A percentile compares a stretch with the other conserved stretches of the same genome.
These are phyloP conservation scores for Amphiprion ocellaris DNA, from an alignment of 2,113 vertebrate genomes.

Conservation along the genomic window DNA sequence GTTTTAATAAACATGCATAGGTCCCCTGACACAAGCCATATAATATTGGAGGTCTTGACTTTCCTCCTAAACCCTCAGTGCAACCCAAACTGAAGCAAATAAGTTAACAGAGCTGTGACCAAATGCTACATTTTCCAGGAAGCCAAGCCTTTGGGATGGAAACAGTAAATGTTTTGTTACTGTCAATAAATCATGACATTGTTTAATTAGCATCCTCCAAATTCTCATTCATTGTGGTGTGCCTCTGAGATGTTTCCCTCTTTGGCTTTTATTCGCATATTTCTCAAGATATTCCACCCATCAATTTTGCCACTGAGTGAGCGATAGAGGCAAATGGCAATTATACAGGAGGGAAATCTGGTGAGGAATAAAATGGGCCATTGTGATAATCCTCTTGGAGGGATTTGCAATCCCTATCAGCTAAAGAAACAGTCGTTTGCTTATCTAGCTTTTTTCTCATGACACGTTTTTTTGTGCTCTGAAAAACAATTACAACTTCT, in stretches of 20 bases:
- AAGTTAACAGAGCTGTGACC: constrained; percentile 55
- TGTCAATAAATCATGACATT: constrained; percentile 76
- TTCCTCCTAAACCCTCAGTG: constrained; percentile 18
- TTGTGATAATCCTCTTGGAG: constrained; percentile 59
- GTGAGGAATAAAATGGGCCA: constrained; percentile 58
- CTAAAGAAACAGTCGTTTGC: constrained; percentile 46
- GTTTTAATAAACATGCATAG: constrained; percentile 44
- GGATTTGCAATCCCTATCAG: constrained; percentile 53
- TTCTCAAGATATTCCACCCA: constrained; percentile 74
- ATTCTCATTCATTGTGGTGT: constrained; percentile 74
- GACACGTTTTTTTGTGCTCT: constrained; percentile 10
- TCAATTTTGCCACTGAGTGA: constrained; percentile 56
- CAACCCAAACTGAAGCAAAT: constrained; percentile 36
- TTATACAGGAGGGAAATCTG: constrained; percentile 65
- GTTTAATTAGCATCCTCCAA: constrained; percentile 74
- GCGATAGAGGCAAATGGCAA: constrained; percentile 58
- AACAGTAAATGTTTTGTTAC: constrained; percentile 71
- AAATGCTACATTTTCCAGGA: constrained; percentile 71
- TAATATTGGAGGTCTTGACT: constrained; percentile 34
- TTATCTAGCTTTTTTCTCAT: constrained; percentile 45
- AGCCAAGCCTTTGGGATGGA: constrained; percentile 59
- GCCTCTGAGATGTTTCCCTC: constrained; percentile 65
- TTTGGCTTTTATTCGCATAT: constrained; percentile 68
- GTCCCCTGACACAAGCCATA: constrained; percentile 22
- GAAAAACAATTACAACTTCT: constrained; percentile 30